These are phyloP conservation scores for Buphagus erythrorhynchus DNA, from an alignment of 2,797 vertebrate genomes.

Conservation along the genomic window DNA sequence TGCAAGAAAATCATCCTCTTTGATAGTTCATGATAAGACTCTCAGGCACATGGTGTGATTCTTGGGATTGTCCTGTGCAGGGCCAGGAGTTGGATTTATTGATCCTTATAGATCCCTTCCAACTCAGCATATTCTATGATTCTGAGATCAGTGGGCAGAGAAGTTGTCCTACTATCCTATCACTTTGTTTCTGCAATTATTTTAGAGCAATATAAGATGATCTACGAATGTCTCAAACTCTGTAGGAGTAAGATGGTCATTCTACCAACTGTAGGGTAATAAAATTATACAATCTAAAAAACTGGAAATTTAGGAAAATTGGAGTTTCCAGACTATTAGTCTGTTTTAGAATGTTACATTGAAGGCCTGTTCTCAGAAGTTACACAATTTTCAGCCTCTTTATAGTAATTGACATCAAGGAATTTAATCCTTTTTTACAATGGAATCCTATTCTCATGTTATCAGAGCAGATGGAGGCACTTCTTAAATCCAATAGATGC, in stretches of 20 bases:
- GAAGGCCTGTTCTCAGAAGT: not conserved
- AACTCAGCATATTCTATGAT: not conserved
- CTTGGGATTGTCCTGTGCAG: not conserved
- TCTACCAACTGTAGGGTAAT: not conserved
- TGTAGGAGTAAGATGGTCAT: not conserved
- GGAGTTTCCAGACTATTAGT: not conserved
- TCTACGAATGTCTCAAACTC: not conserved
- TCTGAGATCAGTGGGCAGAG: not conserved
- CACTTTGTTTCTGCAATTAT: not conserved
- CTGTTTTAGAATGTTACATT: not conserved
- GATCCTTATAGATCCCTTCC: no score
- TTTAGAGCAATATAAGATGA: not conserved
- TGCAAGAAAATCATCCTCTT: not conserved
- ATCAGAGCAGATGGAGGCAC: not conserved
- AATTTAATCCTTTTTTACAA: not conserved
- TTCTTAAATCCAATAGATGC: not conserved
- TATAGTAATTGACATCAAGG: not conserved
- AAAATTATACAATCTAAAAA: not conserved
- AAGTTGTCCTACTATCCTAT: not conserved
- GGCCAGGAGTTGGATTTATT: not conserved
- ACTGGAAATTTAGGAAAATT: not conserved
- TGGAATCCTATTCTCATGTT: fast-evolving
- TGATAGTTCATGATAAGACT: not conserved
- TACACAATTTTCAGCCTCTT: not conserved
- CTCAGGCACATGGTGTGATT: not conserved